Base-by-base conservation (phyloP, 1,140 invertebrate species). In the Leucophenga varia region DNA sequence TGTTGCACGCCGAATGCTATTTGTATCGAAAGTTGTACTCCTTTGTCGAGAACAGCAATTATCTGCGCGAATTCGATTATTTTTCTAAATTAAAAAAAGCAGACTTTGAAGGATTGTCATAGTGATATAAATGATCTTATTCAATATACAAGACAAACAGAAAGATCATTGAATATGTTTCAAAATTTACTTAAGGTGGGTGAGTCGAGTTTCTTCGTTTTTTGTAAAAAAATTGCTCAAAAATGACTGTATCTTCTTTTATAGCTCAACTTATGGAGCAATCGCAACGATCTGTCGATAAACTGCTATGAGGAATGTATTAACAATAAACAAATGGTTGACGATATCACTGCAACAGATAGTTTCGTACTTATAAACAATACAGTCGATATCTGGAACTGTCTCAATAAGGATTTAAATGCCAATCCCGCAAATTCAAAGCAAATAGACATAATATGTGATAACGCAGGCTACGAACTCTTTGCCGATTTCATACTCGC, bases 381-480 rank as follows among this genome's bases (percentile, higher is more conserved):
- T 57, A 79, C 81, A 1, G 64, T 81, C 8, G 49, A 78, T 9
- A 69, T 86, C 13, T 87, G 83, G 79, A 32, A 54, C 43, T 51
- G 65, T 2, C 20, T 80, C 20, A 25, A n/a, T n/a, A n/a, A n/a
- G n/a, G n/a, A n/a, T n/a, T n/a, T n/a, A n/a, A n/a, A n/a, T n/a
- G n/a, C n/a, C n/a, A n/a, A n/a, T n/a, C n/a, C n/a, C n/a, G n/a
- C n/a, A n/a, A n/a, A n/a, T n/a, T n/a, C n/a, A n/a, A n/a, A 50
- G 40, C 59, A 32, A 68, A 57, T 80, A 41, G 93, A 95, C 75
- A 85, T 97, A 47, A 80, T 99, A 3, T 77, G 93, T 30, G 97
- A 98, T 75, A 99, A 99, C 79, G 79, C 91, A 13, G 95, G 93
- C 0, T 94, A 94, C 73, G 97, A 99, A 79, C 55, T 98, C 2